Base-by-base conservation (phyloP, 2,113 vertebrate species). In the Corythornis madagascariensis region DNA sequence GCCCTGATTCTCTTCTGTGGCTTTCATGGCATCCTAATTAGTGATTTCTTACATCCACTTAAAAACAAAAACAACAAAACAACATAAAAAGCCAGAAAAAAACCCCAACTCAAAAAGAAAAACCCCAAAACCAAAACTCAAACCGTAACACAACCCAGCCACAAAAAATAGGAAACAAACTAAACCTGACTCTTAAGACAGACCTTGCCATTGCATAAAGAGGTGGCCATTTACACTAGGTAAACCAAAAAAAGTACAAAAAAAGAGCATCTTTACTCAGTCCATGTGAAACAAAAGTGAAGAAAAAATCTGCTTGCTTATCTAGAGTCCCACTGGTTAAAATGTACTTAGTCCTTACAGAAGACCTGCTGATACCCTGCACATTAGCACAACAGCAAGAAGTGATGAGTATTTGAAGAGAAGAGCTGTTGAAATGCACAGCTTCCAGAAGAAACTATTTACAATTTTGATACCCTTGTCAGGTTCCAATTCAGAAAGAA, bases 221-320 rank as follows among this genome's bases (percentile, higher is more conserved):
- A 95, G 96, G 96, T 97, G 97, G 94, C 94, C 97, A 96, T 95
- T 91, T 94, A 96, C 95, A 89, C 92, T 70, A 92, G 72, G 88
- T 89, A 95, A 63, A n/a, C 67, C 86, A 86, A 94, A 86, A 48
- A 94, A 86, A 48, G 86, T 55, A 76, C 93, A 85, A 97, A 95
- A 97, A 98, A 97, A 97, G 92, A 97, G 92, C 90, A 96, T 97
- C 96, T 96, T 96, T 96, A 95, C 95, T 96, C 92, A 96, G 91
- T 76, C 94, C 94, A 92, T 18, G 75, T 90, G 89, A 95, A 97
- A 96, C 93, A 95, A 88, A 98, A 61, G 4, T 5, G 5, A 88
- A 70, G 33, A 57, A 86, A 83, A 81, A 55, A 20, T 21, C 33
- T 60, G 17, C 26, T 67, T 59, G 5, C 28, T 26, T 33, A 11